Conservation (phyloP, 2,113 vertebrate species). For the Mesocricetus auratus region DNA sequence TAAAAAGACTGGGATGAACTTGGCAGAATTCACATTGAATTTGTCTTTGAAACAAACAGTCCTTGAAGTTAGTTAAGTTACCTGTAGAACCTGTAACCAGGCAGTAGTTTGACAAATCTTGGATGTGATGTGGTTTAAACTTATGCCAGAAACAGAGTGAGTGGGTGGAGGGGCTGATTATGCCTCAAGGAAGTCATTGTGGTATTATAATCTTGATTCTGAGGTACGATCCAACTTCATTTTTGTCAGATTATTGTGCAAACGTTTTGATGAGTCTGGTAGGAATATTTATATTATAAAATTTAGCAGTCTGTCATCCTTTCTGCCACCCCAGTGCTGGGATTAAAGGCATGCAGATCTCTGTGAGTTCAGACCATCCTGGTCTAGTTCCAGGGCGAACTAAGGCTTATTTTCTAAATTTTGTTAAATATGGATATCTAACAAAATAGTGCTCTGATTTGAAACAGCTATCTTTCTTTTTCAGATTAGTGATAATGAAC, state of each 20-base stretch:
- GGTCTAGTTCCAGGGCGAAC: no score
- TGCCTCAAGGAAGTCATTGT: slow-evolving; percentile 40
- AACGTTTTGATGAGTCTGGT: slow-evolving; percentile 27
- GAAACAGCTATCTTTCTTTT: slow-evolving; percentile 82
- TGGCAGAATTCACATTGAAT: slow-evolving; percentile 11
- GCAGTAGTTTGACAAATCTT: not conserved
- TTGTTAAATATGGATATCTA: slow-evolving; percentile 10
- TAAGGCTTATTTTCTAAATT: slow-evolving; percentile 31
- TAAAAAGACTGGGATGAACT: slow-evolving; percentile 9
- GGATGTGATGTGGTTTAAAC: slow-evolving; percentile 30
- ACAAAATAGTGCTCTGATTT: slow-evolving; percentile 47
- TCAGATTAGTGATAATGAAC: slow-evolving; percentile 97
- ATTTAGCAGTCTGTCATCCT: slow-evolving; percentile 21
- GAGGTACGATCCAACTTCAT: slow-evolving; percentile 42
- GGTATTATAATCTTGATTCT: slow-evolving; percentile 36
- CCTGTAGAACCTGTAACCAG: not conserved
- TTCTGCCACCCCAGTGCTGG: not conserved
- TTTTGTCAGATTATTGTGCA: slow-evolving; percentile 19
- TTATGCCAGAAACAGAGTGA: slow-evolving; percentile 19
- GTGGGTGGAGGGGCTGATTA: not conserved
- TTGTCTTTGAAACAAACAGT: slow-evolving; percentile 12
- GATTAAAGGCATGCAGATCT: no score
- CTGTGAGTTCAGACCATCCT: no score
- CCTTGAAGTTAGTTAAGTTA: slow-evolving; percentile 25
- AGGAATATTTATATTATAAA: slow-evolving; percentile 9